Percentiles rank a stretch among this genome's conserved stretches.
Conservation (phyloP, 53 echinoderm and acorn worm species). For the Zoroaster sp. region DNA sequence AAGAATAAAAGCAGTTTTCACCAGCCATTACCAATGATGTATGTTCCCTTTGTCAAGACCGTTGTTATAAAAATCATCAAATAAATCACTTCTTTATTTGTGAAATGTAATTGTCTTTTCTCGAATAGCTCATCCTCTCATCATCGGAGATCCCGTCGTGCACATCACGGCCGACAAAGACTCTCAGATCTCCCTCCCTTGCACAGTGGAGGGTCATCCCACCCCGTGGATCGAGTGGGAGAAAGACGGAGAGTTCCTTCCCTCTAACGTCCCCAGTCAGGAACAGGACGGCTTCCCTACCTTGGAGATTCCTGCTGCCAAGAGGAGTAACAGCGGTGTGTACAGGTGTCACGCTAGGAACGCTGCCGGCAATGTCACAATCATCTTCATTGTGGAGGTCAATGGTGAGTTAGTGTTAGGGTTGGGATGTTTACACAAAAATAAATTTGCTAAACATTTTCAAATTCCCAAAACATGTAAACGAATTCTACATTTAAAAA, state of each 20-base stretch:
- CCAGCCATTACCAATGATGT: too few relatives aligned
- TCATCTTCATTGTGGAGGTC: conserved; percentile 68
- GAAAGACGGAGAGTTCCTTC: conserved; percentile 56
- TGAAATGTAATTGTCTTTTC: background rate
- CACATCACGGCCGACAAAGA: conserved; percentile 62
- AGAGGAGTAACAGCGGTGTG: conserved; percentile 68
- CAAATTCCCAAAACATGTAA: too few relatives aligned
- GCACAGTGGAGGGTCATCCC: conserved; percentile 79
- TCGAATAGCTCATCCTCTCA: conserved; percentile 65
- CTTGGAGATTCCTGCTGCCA: conserved; percentile 59
- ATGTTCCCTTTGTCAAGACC: too few relatives aligned
- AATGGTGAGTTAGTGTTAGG: conserved; percentile 58
- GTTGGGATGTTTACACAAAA: too few relatives aligned
- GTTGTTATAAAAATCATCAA: too few relatives aligned
- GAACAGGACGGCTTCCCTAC: conserved; percentile 27
- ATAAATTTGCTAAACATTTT: too few relatives aligned
- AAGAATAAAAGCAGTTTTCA: too few relatives aligned
- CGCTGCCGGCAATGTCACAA: conserved; percentile 69
- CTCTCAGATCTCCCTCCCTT: conserved; percentile 65
- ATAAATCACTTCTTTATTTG: background rate
- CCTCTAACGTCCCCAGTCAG: conserved; percentile 27
- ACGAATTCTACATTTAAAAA: too few relatives aligned
- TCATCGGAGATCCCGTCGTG: conserved; percentile 42
- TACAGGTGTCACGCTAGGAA: conserved; percentile 78
- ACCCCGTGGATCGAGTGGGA: conserved; percentile 75